Base-by-base conservation (phyloP, 2,113 vertebrate species). In the Austrofundulus limnaeus region DNA sequence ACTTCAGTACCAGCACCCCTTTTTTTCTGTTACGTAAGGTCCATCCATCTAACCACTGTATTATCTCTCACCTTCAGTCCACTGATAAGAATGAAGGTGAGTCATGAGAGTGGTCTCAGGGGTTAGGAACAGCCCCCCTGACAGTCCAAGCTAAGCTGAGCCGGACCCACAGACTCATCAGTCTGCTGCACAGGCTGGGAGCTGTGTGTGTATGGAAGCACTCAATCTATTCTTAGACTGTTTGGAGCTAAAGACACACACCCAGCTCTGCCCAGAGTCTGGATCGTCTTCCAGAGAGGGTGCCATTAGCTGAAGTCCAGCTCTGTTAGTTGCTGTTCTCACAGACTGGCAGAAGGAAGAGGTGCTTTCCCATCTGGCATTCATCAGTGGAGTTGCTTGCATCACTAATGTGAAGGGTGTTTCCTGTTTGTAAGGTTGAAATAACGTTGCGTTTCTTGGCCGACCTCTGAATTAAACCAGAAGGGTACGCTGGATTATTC, bases 361-460 rank as follows among this genome's bases (percentile, higher is more conserved):
- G 85, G 86, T 88, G 75, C 76, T 89, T 88, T 90, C 80, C 85
- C 65, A 75, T 68, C 78, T 88, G 83, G 82, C 85, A 83, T 43
- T 19, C 47, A 61, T 72, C 65, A 67, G 43, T 28, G 49, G 65
- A 73, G 68, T 54, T 42, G 76, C 60, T 84, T 55, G 75, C 63
- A 58, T 88, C 64, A 72, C 54, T 68, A 58, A 37, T 54, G 50
- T 53, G 43, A 65, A 82, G 77, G 73, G 66, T 85, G 81, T 87
- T 86, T 81, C 77, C 82, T 78, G 71, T 41, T 70, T 80, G 42
- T 67, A 55, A 75, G 78, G 61, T 75, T 59, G 25, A 74, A 47
- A 80, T 63, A 72, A 72, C 23, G 58, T 77, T 70, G 63, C 45
- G 37, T 53, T 70, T 66, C 55, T 78, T 66, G 37, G 28, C 57